Evolutionary conservation across 2,888 invertebrate species (phyloP).

Genomic region (Microctonus aethiopoides): DNA sequence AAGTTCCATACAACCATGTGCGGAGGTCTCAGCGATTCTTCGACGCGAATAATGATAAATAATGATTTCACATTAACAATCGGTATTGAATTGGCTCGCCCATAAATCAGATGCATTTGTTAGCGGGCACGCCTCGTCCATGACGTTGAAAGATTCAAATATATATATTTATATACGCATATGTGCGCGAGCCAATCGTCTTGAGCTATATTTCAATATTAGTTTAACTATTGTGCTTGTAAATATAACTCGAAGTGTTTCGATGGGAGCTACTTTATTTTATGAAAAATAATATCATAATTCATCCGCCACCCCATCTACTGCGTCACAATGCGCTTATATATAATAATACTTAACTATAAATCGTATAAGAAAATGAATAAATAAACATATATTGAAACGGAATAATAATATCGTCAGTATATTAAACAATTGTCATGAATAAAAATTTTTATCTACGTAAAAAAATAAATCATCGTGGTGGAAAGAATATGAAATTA

Average conservation of each 20-base stretch:
- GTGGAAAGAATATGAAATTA: not conserved
- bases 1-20: not conserved
- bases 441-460: no score
- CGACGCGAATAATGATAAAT: conserved; percentile 43
- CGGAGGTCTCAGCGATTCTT: not conserved
- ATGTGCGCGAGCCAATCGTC: conserved; percentile 49
- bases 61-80: conserved; percentile 55
- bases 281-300: conserved; percentile 18
- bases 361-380: not conserved
- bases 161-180: conserved; percentile 32
- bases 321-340: not conserved
- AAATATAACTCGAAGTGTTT: not conserved
- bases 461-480: no score
- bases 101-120: conserved; percentile 57
- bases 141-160: conserved; percentile 61
- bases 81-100: conserved; percentile 52
- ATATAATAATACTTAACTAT: not conserved
- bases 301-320: not conserved
- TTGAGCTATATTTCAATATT: conserved; percentile 65
- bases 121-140: conserved; percentile 55
- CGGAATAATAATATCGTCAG: not conserved
- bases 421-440: no score
- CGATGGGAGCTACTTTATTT: conserved; percentile 7
- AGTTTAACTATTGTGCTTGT: conserved; percentile 63
- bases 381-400: no score